A percentile compares a stretch with the other conserved stretches of the same genome.
Evolutionary conservation across 1,140 invertebrate genomes (phyloP).

Genomic region (Chironomus striatipennis): DNA sequence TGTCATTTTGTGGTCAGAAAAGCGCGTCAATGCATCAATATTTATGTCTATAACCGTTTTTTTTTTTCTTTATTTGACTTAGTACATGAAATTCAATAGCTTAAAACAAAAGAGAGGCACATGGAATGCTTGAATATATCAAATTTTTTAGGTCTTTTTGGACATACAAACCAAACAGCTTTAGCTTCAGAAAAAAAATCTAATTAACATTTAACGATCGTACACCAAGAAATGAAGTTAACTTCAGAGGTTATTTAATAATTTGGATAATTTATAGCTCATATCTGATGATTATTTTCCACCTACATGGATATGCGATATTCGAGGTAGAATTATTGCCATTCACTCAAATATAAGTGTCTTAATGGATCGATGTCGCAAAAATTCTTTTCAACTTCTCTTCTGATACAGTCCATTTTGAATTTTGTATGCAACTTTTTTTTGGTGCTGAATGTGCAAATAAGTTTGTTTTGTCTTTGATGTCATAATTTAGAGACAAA

Average conservation of each 20-base stretch:
- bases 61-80: no score
- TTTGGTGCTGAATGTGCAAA: neutral
- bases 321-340: conserved; percentile 8
- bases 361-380: conserved; percentile 7
- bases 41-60: no score
- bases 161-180: no score
- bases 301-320: neutral
- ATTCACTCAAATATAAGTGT: conserved; percentile 8
- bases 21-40: no score
- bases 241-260: conserved; percentile 13
- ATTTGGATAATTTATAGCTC: conserved; percentile 17
- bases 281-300: conserved; percentile 18
- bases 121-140: no score
- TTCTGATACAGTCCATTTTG: neutral
- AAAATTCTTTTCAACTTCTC: conserved; percentile 14
- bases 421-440: neutral
- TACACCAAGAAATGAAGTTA: neutral
- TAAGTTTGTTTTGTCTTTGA: neutral
- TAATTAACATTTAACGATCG: conserved; percentile 20
- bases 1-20: no score
- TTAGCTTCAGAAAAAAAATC: neutral
- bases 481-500: no score
- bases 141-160: no score
- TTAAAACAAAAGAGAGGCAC: no score
- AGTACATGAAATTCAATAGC: no score